Conservation (phyloP, 2,797 vertebrate genomes). For the Lepus oiostolus region DNA sequence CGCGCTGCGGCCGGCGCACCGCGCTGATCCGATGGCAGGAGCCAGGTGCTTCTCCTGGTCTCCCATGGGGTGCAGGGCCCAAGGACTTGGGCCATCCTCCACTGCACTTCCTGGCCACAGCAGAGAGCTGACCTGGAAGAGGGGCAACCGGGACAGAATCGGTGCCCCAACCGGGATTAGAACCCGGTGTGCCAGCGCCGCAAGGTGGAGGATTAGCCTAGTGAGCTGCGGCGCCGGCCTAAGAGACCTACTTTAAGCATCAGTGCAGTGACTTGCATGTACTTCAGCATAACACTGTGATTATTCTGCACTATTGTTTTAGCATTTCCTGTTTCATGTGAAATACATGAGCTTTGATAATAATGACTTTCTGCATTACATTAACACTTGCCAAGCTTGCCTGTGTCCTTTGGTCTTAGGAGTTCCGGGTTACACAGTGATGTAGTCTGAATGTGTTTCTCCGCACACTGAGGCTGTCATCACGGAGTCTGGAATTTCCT, state of each 20-base stretch:
- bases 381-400: background rate
- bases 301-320: constrained; percentile 21
- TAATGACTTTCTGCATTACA: background rate
- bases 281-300: background rate
- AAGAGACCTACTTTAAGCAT: background rate
- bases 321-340: constrained; percentile 21
- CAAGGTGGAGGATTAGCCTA: too few species aligned
- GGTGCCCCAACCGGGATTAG: too few species aligned
- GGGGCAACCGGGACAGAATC: too few species aligned
- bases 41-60: too few species aligned
- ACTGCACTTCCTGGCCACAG: too few species aligned
- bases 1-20: too few species aligned
- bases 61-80: too few species aligned
- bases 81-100: too few species aligned
- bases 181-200: too few species aligned
- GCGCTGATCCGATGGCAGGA: too few species aligned
- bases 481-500: constrained; percentile 16
- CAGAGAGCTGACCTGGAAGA: too few species aligned
- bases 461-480: background rate
- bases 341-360: constrained; percentile 5
- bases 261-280: background rate
- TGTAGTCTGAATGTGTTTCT: constrained; percentile 29
- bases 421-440: constrained; percentile 23
- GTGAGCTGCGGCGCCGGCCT: too few species aligned
- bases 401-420: background rate